These are phyloP conservation scores for Sylvilagus bachmani DNA, from an alignment of 2,113 vertebrate genomes.

Conservation along the genomic window DNA sequence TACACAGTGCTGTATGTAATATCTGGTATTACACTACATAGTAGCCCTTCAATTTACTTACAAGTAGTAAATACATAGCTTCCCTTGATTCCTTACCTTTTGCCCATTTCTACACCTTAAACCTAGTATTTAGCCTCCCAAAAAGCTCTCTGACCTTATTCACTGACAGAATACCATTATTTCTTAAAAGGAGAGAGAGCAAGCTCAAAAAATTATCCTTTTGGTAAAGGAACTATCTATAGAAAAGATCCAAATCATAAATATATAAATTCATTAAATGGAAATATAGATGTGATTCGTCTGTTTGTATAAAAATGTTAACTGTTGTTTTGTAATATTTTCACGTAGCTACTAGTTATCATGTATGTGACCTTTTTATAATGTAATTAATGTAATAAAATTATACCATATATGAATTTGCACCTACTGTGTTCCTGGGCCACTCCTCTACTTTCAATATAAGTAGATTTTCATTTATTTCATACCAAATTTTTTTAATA, in stretches of 20 bases:
- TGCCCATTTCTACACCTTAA: background rate
- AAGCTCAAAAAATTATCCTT: background rate
- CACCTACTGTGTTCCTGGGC: background rate
- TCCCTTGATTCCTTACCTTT: accelerated
- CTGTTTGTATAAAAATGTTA: background rate
- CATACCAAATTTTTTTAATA: too few species aligned
- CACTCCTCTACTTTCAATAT: background rate
- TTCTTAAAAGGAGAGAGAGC: background rate
- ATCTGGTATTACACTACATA: background rate
- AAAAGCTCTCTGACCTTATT: background rate
- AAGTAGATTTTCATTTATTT: background rate
- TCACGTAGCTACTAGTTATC: background rate
- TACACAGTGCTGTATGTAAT: background rate
- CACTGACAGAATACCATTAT: background rate
- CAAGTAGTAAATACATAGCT: background rate
- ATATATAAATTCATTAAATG: background rate
- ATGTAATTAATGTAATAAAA: background rate
- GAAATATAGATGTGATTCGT: background rate
- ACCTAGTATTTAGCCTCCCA: background rate
- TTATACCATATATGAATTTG: background rate
- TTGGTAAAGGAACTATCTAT: background rate
- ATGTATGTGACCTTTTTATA: background rate
- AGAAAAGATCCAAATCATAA: background rate
- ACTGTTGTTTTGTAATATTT: background rate
- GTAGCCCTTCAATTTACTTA: background rate